Base-by-base conservation (phyloP, 2,888 invertebrate species). In the Drosophila colorata region DNA sequence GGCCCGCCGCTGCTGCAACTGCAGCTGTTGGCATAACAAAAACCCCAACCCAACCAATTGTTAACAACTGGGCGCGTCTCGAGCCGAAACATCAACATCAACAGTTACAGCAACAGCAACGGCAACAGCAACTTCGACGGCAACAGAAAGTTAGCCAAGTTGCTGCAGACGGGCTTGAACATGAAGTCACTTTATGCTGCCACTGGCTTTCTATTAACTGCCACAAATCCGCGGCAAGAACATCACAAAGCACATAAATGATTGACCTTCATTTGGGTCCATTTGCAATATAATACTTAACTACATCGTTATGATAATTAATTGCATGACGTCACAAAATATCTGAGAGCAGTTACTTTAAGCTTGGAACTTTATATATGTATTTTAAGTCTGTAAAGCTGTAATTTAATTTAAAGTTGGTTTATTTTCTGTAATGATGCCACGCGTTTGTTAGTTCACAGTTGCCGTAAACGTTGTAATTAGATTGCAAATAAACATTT, bases 1-100 rank as follows among this genome's bases (percentile, higher is more conserved):
- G 53, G 43, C 65, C 61, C 67, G 57, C 43, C 64, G 63, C 48
- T 60, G 59, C 67, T 74, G 69, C 80, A 79, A 70, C 82, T 86
- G 83, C 83, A 88, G 83, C 83, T 83, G 88, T 83, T 83, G 88
- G 74, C 88, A 88, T 88, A 83, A 83, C 87, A 88, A 69, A 70
- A 67, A 69, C 60, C 61, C 64, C 65, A 74, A 52, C 61, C 64
- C 65, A 74, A 52, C 56, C 78, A 78, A 85, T 82, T 88, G 82
- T 82, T 82, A 88, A 82, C 82, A 86, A 88, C 75, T 82, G 82
- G 79, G 74, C 74, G 82, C 82, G 78, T 68, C 81, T 49, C 59
- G 18, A 68, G 63, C 56, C 47, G 55, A 56, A 63, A 63, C 63
- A 73, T 51, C 70, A 63, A 63, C 63, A 73, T 51, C 70, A 75